Evolutionary conservation across 2,888 invertebrate species (phyloP), one percentile per base, ranked within the genome.

Genomic region (Gryllus longicercus): DNA sequence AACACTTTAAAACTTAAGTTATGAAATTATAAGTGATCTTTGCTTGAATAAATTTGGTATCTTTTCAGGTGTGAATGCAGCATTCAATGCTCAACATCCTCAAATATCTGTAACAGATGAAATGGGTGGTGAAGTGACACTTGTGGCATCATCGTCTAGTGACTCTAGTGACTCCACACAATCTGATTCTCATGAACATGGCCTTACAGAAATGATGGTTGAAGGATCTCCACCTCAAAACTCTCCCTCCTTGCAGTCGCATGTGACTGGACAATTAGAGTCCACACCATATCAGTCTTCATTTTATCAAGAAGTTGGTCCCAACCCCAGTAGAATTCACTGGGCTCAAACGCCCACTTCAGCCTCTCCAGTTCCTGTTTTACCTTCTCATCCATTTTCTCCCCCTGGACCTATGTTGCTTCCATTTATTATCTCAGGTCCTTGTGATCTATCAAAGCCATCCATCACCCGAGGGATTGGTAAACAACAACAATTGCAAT

Each of bases 41-140:
- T 8, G 38, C 38, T 38, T 38, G 38, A 8, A 38, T 38, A 38
- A 5, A 10, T 63, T 11, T 63, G 10, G 11, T 63, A 4, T 63
- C 63, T 63, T 63, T 63, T 14, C 63, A 63, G 63, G 63, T 63
- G 63, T 63, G 16, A 63, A n/a, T 25, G 38, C 50, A 25, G 21
- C 74, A 38, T 79, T 76, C 49, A 79, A 74, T 11, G 74, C 80
- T 50, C 88, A 88, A 76, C 92, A 94, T 86, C 96, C 97, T 0
- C 96, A 96, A 87, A 97, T 97, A 82, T 96, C 96, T 84, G 90
- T 97, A 14, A 97, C 97, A 0, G 97, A 97, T 86, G 96, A 96
- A 79, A 90, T 95, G 79, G 97, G 97, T 1, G 94, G 94, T 11
- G 94, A 95, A 87, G 92, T 95, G 0, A 95, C 95, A 0, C 85